These are phyloP conservation scores for Idaea straminata DNA, from an alignment of 2,888 invertebrate genomes.

Conservation along the genomic window DNA sequence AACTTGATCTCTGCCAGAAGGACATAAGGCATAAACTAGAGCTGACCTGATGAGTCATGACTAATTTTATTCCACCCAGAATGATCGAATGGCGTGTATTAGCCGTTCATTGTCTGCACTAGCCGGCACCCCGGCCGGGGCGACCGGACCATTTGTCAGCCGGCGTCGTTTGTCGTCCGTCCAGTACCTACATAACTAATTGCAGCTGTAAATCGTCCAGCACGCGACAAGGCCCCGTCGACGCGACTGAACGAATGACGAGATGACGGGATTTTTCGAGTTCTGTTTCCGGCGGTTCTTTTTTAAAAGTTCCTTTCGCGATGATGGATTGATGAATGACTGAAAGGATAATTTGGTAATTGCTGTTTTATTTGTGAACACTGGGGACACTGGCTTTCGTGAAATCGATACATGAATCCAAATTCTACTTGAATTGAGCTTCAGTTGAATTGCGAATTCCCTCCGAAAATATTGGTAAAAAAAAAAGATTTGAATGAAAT, in stretches of 20 bases:
- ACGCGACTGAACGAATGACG: conserved; percentile 35
- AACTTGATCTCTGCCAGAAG: conserved; percentile 5
- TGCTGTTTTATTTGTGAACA: conserved; percentile 1
- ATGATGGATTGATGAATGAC: not conserved
- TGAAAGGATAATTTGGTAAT: not conserved
- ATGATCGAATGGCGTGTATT: conserved; percentile 56
- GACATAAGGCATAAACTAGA: conserved; percentile 8
- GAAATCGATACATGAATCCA: not conserved
- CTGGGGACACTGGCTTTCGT: not conserved
- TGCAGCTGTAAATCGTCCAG: conserved; percentile 68
- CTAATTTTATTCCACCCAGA: conserved; percentile 44
- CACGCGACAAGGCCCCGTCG: conserved; percentile 47
- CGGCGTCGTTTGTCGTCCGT: conserved; percentile 65
- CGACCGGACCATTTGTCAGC: conserved; percentile 58
- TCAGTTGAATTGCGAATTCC: no score
- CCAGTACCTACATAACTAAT: conserved; percentile 66
- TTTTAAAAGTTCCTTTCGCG: not conserved
- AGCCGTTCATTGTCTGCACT: conserved; percentile 58
- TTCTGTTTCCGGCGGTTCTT: conserved; percentile 3
- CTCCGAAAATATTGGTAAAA: no score
- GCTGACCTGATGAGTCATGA: conserved; percentile 18
- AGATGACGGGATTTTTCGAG: conserved; percentile 30
- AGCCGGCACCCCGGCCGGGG: conserved; percentile 43
- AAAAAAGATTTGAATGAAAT: no score
- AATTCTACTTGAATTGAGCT: not conserved